Conservation (phyloP, 2,797 vertebrate genomes). For the Vultur gryphus region DNA sequence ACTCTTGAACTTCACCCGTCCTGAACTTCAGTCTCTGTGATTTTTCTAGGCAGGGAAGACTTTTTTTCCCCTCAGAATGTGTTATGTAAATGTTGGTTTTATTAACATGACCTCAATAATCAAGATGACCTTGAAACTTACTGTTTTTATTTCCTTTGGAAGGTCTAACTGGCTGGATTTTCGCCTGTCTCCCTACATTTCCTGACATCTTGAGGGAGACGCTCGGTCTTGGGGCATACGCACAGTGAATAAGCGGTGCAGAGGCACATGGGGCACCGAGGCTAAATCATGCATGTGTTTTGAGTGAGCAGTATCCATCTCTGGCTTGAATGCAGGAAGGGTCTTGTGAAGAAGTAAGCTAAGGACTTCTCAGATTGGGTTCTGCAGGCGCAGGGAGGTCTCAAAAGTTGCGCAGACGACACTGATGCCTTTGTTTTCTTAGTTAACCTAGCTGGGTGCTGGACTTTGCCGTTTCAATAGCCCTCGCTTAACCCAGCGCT, state of each 20-base stretch:
- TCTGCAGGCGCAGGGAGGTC: not conserved
- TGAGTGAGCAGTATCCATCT: rapidly evolving
- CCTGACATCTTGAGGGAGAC: rapidly evolving
- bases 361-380: rapidly evolving
- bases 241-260: rapidly evolving
- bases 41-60: not conserved
- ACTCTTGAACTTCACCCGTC: not conserved
- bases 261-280: rapidly evolving
- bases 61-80: rapidly evolving
- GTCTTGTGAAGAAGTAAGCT: not conserved
- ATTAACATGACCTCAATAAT: not conserved
- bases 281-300: rapidly evolving
- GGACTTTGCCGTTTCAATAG: not conserved
- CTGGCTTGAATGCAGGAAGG: rapidly evolving
- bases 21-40: not conserved
- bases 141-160: not conserved
- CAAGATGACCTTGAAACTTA: not conserved
- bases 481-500: not conserved
- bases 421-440: not conserved
- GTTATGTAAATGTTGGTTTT: not conserved
- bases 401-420: rapidly evolving
- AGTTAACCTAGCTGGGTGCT: rapidly evolving
- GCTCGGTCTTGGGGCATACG: rapidly evolving
- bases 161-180: not conserved
- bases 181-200: rapidly evolving